Base-by-base conservation (phyloP, 1,140 invertebrate genomes). In the Bilobella aurantiaca region DNA sequence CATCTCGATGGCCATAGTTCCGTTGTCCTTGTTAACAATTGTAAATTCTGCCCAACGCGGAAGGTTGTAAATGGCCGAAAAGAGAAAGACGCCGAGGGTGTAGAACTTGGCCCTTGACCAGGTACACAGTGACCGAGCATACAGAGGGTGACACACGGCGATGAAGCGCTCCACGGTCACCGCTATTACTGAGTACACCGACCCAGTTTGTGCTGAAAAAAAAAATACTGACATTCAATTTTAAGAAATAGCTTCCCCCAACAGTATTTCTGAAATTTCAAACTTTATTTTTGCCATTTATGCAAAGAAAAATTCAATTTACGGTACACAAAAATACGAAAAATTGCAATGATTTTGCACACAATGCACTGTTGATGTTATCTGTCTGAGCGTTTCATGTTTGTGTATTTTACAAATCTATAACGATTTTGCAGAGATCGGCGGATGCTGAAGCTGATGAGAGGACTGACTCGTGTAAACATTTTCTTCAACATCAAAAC, bases 131-230 rank as follows among this genome's bases (percentile, higher is more conserved):
- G 87, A 88, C 53, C 90, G 82, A 0, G 93, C 92, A 66, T 85
- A 83, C 8, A 97, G 79, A 5, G 93, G 94, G 78, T 96, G 91
- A 75, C 94, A 97, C 0, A 98, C 95, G 0, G 94, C 95, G 46
- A 98, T 89, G 79, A 93, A 98, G 56, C 95, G 82, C 78, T 98
- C 95, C 70, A 96, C 82, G 0, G 95, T 97, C 42, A 98, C 95
- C 1, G 91, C 91, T 56, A 98, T 84, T 0, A 95, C 97, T 69
- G 96, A 82, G 80, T 96, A 98, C 53, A 96, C 91, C 21, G 91
- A 93, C 30, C 91, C 91, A 42, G 93, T 95, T 76, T 92, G 73
- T 28, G 69, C 71, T 71, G 42, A 1, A 27, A 34, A 69, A n/a
- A n/a, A n/a, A n/a, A n/a, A n/a, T n/a, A n/a, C n/a, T n/a, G n/a